Evolutionary conservation across 2,797 vertebrate genomes (phyloP).

Genomic region (Dipus sagitta): DNA sequence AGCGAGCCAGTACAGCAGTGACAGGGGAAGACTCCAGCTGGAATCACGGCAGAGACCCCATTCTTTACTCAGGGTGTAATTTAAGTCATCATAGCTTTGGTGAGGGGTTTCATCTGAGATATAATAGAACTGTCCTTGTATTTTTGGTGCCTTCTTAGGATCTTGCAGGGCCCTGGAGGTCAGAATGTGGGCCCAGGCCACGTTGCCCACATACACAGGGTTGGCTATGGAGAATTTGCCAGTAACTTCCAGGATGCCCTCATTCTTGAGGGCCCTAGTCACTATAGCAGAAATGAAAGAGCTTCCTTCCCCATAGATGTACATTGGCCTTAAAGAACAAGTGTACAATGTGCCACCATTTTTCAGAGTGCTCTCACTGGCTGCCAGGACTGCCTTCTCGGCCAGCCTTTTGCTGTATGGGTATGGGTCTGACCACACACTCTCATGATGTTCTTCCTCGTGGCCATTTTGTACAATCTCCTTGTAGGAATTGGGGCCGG

Average conservation of each 20-base stretch:
- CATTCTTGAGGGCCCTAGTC: conserved; percentile 85
- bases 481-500: conserved; percentile 92
- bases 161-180: conserved; percentile 90
- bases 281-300: conserved; percentile 89
- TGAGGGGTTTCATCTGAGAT: conserved; percentile 95
- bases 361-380: conserved; percentile 88
- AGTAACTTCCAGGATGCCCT: conserved; percentile 81
- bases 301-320: conserved; percentile 95
- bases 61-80: conserved; percentile 89
- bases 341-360: conserved; percentile 91
- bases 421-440: conserved; percentile 87
- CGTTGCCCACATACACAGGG: conserved; percentile 95
- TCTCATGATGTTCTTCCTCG: conserved; percentile 90
- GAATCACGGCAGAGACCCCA: conserved; percentile 92
- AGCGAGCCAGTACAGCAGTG: conserved; percentile 89
- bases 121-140: conserved; percentile 94
- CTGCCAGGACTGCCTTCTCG: conserved; percentile 90
- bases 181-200: conserved; percentile 92
- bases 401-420: conserved; percentile 93
- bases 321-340: conserved; percentile 93
- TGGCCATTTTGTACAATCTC: conserved; percentile 91
- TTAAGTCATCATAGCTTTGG: conserved; percentile 94
- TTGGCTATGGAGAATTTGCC: conserved; percentile 86
- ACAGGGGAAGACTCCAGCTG: conserved; percentile 87
- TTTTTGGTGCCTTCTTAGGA: conserved; percentile 83